phyloP scores from a whole-genome alignment of 1,140 invertebrate species.

The Drosophila nikananu region DNA sequence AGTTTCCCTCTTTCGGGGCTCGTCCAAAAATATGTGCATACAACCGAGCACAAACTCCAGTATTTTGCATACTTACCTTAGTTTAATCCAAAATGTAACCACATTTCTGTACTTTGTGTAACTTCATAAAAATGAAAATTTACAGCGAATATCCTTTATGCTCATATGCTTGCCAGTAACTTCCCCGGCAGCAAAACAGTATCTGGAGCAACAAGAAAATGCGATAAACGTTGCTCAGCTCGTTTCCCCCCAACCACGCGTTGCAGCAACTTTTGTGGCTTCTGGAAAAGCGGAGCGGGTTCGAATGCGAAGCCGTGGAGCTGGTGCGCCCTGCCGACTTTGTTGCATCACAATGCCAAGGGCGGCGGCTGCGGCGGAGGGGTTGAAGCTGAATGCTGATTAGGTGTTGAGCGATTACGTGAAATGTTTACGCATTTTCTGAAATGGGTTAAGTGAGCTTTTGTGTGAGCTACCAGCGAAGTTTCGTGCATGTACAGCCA shows the following conservation, averaged over 20 bases:
- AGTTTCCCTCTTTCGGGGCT: constrained; percentile 25
- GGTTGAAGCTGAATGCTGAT: constrained; percentile 67
- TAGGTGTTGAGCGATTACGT: constrained; percentile 78
- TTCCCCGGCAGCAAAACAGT: constrained; percentile 12
- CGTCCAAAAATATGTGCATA: constrained; percentile 38
- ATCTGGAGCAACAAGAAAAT: constrained; percentile 53
- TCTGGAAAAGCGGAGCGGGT: constrained; percentile 8
- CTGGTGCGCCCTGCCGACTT: constrained; percentile 31
- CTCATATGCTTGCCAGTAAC: constrained; percentile 68
- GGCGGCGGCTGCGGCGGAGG: constrained; percentile 17
- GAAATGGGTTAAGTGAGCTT: constrained; percentile 50
- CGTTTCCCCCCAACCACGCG: constrained; percentile 41
- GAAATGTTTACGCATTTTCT: constrained; percentile 75
- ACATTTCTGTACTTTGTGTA: constrained; percentile 78
- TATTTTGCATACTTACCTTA: constrained; percentile 63
- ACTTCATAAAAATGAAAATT: constrained; percentile 82
- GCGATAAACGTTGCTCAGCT: constrained; percentile 66
- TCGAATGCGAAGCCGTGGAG: constrained; percentile 9
- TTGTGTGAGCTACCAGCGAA: constrained; percentile 24
- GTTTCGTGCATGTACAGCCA: constrained; percentile 31
- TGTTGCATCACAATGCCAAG: constrained; percentile 60
- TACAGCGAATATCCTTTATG: constrained; percentile 77
- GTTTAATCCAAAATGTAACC: constrained; percentile 80
- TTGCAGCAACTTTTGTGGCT: constrained; percentile 75
- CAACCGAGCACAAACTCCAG: constrained; percentile 23